Conservation (phyloP, 2,888 invertebrate genomes). For the Lordiphosa fenestrarum region DNA sequence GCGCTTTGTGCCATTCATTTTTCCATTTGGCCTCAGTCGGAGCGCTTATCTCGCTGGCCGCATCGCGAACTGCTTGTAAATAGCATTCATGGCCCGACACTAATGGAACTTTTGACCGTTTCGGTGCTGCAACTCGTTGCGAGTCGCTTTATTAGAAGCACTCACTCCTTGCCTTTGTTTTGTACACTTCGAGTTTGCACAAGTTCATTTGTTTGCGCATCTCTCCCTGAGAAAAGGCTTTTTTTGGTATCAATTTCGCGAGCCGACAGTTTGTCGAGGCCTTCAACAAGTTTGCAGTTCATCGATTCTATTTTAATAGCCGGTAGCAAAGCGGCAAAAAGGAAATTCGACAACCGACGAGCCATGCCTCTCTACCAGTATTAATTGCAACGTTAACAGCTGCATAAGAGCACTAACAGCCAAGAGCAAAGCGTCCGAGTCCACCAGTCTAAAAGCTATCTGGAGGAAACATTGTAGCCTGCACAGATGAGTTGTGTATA, state of each 20-base stretch:
- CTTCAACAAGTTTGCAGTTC: slow-evolving; percentile 31
- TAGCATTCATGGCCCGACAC: slow-evolving; percentile 59
- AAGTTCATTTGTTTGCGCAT: slow-evolving; percentile 29
- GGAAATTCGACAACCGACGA: too few species aligned
- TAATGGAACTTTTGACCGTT: slow-evolving; percentile 66
- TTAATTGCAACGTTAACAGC: too few species aligned
- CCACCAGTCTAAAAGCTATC: too few species aligned
- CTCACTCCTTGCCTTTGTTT: slow-evolving; percentile 17
- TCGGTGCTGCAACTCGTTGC: slow-evolving; percentile 17
- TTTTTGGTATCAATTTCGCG: slow-evolving; percentile 16
- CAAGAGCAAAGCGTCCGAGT: too few species aligned
- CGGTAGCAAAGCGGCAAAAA: too few species aligned
- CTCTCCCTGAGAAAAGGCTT: slow-evolving; percentile 2
- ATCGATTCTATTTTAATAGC: slow-evolving; percentile 7
- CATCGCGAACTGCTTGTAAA: slow-evolving; percentile 62
- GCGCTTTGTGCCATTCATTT: slow-evolving; percentile 44
- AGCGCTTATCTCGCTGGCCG: slow-evolving; percentile 51
- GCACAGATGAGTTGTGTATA: too few species aligned
- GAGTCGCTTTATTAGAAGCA: slow-evolving; percentile 7
- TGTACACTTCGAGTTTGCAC: slow-evolving; percentile 14
- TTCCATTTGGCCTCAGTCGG: slow-evolving; percentile 38
- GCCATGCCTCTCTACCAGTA: too few species aligned
- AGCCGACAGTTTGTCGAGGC: slow-evolving; percentile 24
- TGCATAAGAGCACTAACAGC: too few species aligned
- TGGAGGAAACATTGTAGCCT: too few species aligned